Conservation (phyloP, 37 sponge, comb jelly and placozoan genomes). For the Oscarella lobularis region DNA sequence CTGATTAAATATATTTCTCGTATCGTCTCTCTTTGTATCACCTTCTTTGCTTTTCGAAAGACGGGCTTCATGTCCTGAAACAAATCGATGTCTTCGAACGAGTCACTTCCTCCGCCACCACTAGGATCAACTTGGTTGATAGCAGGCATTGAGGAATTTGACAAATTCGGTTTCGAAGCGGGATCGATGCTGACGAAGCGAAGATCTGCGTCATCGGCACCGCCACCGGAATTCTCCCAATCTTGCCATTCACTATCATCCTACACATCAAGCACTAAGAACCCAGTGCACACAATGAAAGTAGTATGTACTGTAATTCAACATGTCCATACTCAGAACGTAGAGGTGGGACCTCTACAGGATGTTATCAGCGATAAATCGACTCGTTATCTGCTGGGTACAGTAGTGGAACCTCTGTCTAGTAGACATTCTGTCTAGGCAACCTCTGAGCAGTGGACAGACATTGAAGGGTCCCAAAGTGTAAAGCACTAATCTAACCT, state of each 20-base stretch:
- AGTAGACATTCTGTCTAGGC: too few species aligned
- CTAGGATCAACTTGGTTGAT: neutral
- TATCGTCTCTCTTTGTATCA: neutral
- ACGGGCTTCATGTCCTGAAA: neutral
- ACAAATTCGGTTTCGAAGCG: neutral
- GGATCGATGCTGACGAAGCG: neutral
- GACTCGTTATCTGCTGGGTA: too few species aligned
- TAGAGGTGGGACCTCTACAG: too few species aligned
- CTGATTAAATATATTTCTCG: neutral
- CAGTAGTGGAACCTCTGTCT: neutral
- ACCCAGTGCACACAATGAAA: neutral
- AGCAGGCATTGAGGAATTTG: too few species aligned
- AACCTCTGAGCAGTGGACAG: too few species aligned
- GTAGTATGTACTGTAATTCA: too few species aligned
- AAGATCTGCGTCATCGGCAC: neutral
- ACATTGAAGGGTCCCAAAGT: too few species aligned
- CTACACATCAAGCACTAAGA: neutral
- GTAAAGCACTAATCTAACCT: too few species aligned
- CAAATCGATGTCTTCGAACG: neutral
- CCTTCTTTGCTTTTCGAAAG: neutral
- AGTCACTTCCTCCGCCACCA: neutral
- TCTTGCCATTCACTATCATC: conserved; percentile 1
- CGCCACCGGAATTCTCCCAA: too few species aligned
- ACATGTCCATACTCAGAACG: too few species aligned
- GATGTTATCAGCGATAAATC: too few species aligned